Base-by-base conservation (phyloP, 2,113 vertebrate genomes). In the Aix galericulata region DNA sequence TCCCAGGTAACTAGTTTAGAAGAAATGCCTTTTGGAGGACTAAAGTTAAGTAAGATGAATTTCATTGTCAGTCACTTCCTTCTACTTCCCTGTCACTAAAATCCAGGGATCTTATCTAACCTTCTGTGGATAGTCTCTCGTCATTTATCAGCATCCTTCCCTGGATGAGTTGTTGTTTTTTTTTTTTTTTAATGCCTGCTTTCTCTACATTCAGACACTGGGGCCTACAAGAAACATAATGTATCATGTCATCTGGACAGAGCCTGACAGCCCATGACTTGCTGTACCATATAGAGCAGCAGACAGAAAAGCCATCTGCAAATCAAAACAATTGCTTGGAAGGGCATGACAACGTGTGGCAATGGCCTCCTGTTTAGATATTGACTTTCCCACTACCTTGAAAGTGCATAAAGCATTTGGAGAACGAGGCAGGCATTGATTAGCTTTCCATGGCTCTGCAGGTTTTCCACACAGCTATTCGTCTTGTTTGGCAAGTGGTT, bases 381-480 rank as follows among this genome's bases (percentile, higher is more conserved):
- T 90, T 81, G 91, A 95, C 52, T 83, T 94, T 86, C 11, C 14
- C 36, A 17, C 63, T 67, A 75, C 80, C 69, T 88, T 86, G 88
- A 90, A 94, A 90, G 36, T 44, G 53, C 23, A 83, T 69, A 88
- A 96, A 91, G 21, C 34, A 64, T 78, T 75, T 91, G 50, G 93
- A 73, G 71, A 91, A 84, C 59, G 77, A 86, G 40, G 15, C 25
- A 88, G 44, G 18, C 83, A 96, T 93, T 82, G 92, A 95, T 96
- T 94, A 95, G 31, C 77, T 93, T 91, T 96, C 90, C 40, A 84
- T 14, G 3, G 50, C 72, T 80, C 87, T 77, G 63, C 79, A 82
- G 80, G 83, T 76, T 91, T 82, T 62, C n/a, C 78, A 74, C 2
- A 2, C 18, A 72, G 62, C 44, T 89, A 79, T 96, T 84, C 40